Evolutionary conservation across 1,140 invertebrate species (phyloP).

Genomic region (Halyomorpha halys): DNA sequence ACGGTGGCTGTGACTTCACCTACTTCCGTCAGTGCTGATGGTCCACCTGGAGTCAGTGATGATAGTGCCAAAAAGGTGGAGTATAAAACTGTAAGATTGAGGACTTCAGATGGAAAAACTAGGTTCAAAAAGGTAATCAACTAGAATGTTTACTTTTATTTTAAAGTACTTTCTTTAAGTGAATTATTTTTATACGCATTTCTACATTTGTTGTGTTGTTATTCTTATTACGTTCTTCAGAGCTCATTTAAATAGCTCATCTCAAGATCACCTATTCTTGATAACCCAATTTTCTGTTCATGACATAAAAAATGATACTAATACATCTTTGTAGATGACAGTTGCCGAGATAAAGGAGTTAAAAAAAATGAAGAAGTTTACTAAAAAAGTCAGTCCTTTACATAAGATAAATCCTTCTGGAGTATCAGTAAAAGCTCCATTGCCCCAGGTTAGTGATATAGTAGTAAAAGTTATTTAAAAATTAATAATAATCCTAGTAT

Average conservation of each 20-base stretch:
- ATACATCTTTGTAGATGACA: conserved; percentile 19
- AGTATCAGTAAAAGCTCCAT: too few relatives aligned
- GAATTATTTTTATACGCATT: neutral
- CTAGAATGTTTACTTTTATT: neutral
- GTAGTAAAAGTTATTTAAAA: too few relatives aligned
- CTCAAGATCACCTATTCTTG: too few relatives aligned
- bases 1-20: neutral
- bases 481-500: too few relatives aligned
- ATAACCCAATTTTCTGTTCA: too few relatives aligned
- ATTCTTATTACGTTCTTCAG: neutral
- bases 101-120: conserved; percentile 21
- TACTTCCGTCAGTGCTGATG: neutral
- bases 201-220: neutral
- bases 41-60: conserved; percentile 1
- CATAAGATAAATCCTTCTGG: too few relatives aligned
- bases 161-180: neutral
- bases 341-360: conserved; percentile 19
- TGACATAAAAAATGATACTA: neutral
- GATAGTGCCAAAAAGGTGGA: neutral
- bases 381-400: too few relatives aligned
- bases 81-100: conserved; percentile 4
- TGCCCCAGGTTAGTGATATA: too few relatives aligned
- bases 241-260: neutral
- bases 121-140: conserved; percentile 11
- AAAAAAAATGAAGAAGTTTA: conserved; percentile 15